Evolutionary conservation across 2,113 vertebrate genomes (phyloP).

Genomic region (Poeciliopsis occidentalis): DNA sequence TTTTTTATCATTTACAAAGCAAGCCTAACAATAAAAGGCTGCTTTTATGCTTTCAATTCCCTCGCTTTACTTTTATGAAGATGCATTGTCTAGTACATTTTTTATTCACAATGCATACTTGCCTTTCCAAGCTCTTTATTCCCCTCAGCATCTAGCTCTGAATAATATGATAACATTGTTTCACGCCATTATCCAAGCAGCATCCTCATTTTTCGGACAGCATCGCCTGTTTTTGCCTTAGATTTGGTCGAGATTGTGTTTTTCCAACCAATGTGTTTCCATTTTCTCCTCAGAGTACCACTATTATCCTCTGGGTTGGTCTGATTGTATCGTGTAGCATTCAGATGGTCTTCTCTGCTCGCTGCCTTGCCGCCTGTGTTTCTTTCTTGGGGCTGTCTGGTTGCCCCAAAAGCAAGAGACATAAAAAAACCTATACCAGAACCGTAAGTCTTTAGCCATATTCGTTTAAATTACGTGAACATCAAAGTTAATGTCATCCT

Average conservation of each 20-base stretch:
- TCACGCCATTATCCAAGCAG: not conserved
- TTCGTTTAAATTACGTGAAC: not conserved
- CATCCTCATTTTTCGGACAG: not conserved
- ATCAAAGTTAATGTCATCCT: too few relatives aligned
- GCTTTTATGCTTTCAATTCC: not conserved
- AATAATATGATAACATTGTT: not conserved
- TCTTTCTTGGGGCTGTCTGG: conserved; percentile 75
- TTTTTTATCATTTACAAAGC: conserved; percentile 40
- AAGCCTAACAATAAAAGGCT: not conserved
- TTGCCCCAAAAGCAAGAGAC: conserved; percentile 59
- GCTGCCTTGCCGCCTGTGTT: conserved; percentile 75
- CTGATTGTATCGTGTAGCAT: conserved; percentile 80
- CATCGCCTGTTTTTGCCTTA: not conserved
- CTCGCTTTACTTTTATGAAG: not conserved
- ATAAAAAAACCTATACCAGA: conserved; percentile 5
- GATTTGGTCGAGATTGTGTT: conserved; percentile 33
- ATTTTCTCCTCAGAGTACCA: conserved; percentile 82
- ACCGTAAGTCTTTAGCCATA: conserved; percentile 48
- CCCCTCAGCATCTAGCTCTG: not conserved
- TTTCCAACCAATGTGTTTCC: conserved; percentile 6
- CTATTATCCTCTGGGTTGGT: conserved; percentile 87
- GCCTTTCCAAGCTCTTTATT: not conserved
- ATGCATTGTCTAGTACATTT: not conserved
- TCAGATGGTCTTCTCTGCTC: conserved; percentile 80
- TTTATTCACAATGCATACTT: not conserved